Percentiles rank a stretch among this genome's conserved stretches.
Conservation (phyloP, 2,113 vertebrate genomes). For the Carassius carassius region DNA sequence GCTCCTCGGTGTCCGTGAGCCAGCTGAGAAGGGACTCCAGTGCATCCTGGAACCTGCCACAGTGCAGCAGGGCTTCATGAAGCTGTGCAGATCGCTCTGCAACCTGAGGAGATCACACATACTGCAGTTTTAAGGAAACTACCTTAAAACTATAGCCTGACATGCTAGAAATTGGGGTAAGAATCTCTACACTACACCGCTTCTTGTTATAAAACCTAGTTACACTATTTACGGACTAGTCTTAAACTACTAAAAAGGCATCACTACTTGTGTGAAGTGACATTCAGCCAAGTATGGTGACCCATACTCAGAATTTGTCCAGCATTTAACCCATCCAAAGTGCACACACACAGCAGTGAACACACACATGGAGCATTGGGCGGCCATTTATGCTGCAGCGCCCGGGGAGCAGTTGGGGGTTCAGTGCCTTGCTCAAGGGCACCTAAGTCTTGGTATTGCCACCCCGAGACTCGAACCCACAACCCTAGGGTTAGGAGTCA, state of each 20-base stretch:
- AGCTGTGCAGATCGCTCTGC: constrained; percentile 90
- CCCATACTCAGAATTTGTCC: too few relatives aligned
- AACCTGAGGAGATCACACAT: constrained; percentile 73
- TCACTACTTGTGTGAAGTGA: background rate
- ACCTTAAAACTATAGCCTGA: background rate
- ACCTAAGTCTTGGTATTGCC: too few relatives aligned
- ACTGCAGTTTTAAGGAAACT: background rate
- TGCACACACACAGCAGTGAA: too few relatives aligned
- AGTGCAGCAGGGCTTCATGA: constrained; percentile 92
- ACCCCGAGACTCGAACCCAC: too few relatives aligned
- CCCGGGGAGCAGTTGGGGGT: too few relatives aligned
- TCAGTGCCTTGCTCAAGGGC: too few relatives aligned
- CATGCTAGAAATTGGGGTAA: background rate
- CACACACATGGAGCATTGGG: too few relatives aligned
- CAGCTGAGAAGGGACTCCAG: constrained; percentile 95
- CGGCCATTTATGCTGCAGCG: too few relatives aligned
- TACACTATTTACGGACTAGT: background rate
- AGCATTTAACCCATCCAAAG: too few relatives aligned
- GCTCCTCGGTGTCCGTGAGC: constrained; percentile 94
- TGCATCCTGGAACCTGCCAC: constrained; percentile 96
- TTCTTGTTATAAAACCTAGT: background rate
- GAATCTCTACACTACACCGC: background rate
- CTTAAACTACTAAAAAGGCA: background rate
- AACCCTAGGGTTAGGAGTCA: too few relatives aligned
- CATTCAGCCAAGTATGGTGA: too few relatives aligned